Evolutionary conservation across 2,797 vertebrate genomes (phyloP).

Genomic region (Pipistrellus pipistrellus): DNA sequence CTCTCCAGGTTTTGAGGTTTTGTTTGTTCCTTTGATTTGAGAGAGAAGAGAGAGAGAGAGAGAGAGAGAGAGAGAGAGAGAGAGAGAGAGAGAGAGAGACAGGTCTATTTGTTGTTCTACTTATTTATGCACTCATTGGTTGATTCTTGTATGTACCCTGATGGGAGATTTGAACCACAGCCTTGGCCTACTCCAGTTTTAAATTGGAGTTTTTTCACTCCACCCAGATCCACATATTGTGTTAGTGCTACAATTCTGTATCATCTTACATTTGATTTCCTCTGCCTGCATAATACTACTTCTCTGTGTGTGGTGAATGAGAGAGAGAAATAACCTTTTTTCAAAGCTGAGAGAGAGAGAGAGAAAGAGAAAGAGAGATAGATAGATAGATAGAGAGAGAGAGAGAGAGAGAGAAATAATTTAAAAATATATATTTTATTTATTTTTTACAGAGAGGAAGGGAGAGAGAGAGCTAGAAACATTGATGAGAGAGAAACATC

Average conservation of each 20-base stretch:
- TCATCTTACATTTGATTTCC: constrained; percentile 19
- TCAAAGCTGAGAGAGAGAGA: background rate
- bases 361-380: background rate
- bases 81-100: background rate
- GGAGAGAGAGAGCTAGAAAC: no score
- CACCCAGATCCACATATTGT: background rate
- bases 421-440: no score
- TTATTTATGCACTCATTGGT: background rate
- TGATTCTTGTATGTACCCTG: background rate
- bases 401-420: background rate
- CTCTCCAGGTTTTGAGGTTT: background rate
- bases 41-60: background rate
- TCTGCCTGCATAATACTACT: background rate
- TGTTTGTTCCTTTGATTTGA: background rate
- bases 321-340: background rate
- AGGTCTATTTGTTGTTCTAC: background rate
- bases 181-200: background rate
- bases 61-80: no score
- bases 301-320: background rate
- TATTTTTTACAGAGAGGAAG: no score
- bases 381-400: background rate
- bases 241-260: background rate
- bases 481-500: no score
- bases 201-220: background rate
- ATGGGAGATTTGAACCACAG: background rate